A percentile compares a stretch with the other conserved stretches of the same genome.
phyloP scores from a whole-genome alignment of 2,888 invertebrate species.

The Phaedon cochleariae region DNA sequence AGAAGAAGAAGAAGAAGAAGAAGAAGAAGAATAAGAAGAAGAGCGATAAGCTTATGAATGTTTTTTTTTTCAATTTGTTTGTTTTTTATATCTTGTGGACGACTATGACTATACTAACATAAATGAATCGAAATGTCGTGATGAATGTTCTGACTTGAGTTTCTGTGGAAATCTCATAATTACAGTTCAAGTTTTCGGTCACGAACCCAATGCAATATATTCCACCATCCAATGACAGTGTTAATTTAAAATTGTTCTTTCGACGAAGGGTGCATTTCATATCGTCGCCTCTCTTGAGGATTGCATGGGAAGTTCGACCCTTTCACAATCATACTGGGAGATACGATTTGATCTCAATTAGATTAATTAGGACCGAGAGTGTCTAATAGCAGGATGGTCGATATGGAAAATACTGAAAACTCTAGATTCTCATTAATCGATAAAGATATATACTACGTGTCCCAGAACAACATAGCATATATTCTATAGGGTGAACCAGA shows the following conservation, averaged over 20 bases:
- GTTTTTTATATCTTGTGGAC: too few species aligned
- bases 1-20: too few species aligned
- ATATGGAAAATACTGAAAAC: background rate
- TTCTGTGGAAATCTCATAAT: background rate
- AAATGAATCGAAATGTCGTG: background rate
- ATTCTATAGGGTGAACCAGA: too few species aligned
- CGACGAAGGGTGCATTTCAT: conserved; percentile 49
- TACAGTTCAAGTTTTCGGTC: conserved; percentile 20
- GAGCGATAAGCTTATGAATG: too few species aligned
- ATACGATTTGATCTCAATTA: conserved; percentile 52
- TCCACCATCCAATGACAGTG: conserved; percentile 42
- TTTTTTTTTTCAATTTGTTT: too few species aligned
- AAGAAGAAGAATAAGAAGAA: too few species aligned
- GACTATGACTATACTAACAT: too few species aligned
- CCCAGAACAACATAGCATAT: too few species aligned
- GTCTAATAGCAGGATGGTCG: conserved; percentile 47
- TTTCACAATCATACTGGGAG: conserved; percentile 44
- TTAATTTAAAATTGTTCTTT: conserved; percentile 53
- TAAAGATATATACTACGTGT: too few species aligned
- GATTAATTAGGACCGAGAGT: conserved; percentile 46
- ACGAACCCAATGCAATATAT: conserved; percentile 10
- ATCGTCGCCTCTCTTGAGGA: conserved; percentile 48
- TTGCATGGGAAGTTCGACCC: conserved; percentile 50
- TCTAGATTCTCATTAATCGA: conserved; percentile 13
- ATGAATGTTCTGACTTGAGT: background rate